Evolutionary conservation across 2,797 vertebrate species (phyloP), one percentile per base, ranked within the genome.

Genomic region (Cryptoblepharus egeriae): DNA sequence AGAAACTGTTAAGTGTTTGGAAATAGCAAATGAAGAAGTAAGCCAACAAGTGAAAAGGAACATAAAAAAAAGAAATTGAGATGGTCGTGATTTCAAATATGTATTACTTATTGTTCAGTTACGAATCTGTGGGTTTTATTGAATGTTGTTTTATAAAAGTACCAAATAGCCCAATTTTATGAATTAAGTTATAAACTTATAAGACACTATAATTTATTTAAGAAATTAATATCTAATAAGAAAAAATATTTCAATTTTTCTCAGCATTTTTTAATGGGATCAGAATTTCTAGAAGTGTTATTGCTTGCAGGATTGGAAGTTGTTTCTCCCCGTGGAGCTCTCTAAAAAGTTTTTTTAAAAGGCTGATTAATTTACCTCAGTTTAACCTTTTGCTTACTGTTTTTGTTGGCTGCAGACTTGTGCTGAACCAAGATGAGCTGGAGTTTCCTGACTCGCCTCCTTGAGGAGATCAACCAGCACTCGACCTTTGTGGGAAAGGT

Each of bases 381-480:
- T 60, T 84, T 79, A 84, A 79, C 77, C 37, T 79, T 61, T 63
- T 84, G 52, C 82, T 70, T 79, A 61, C 55, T 79, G 9, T 84
- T 24, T 79, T 60, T 75, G 28, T 79, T 79, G 70, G 49, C 52
- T 73, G 63, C 82, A 84, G 82, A 63, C 18, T 55, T 49, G 11
- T 20, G 37, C 37, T 84, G 77, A 84, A 80, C 92, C 95, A 95
- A 77, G 82, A 98, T 98, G 97, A 98, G 98, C 88, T 98, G 98
- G 98, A 97, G 96, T 85, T 98, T 98, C 93, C 91, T 98, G 61
- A 98, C 98, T 0, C 96, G 96, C 61, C 95, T 98, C 86, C 95
- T 98, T 86, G 97, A 98, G 82, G 97, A 98, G 95, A 98, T 98
- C 92, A 97, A 97, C 93, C 97, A 98, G 90, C 97, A 98, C 91